Evolutionary conservation across 1,140 invertebrate genomes (phyloP).

Genomic region (Drosophila kikkawai): DNA sequence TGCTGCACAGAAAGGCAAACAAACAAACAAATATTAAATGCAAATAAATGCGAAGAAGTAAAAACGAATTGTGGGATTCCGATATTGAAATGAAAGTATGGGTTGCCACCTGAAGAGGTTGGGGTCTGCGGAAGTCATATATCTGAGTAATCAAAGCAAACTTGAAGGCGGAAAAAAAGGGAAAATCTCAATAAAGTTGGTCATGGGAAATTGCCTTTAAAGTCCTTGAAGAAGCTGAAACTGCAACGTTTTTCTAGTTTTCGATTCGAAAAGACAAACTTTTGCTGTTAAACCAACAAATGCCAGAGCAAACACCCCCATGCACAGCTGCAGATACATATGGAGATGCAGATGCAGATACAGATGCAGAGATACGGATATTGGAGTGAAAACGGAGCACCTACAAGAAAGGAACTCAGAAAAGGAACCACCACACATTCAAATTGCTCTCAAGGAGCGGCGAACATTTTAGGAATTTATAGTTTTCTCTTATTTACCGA

Average conservation of each 20-base stretch:
- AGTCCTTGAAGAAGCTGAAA: slow-evolving; percentile 55
- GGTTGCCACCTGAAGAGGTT: slow-evolving; percentile 23
- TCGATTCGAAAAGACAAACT: slow-evolving; percentile 80
- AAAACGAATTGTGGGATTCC: slow-evolving; percentile 48
- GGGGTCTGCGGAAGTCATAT: slow-evolving; percentile 17
- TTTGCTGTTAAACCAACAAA: slow-evolving; percentile 82
- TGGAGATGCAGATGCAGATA: slow-evolving; percentile 11
- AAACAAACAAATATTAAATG: slow-evolving; percentile 83
- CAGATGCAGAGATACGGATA: slow-evolving; percentile 21
- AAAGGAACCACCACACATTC: slow-evolving; percentile 56
- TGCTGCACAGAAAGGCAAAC: slow-evolving; percentile 31
- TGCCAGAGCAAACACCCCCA: slow-evolving; percentile 34
- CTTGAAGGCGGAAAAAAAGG: slow-evolving; percentile 22
- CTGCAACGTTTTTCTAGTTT: slow-evolving; percentile 79
- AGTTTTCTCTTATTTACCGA: slow-evolving; percentile 80
- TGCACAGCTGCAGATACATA: slow-evolving; percentile 27
- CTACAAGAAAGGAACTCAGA: slow-evolving; percentile 25
- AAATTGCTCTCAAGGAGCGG: slow-evolving; percentile 61
- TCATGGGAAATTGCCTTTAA: slow-evolving; percentile 60
- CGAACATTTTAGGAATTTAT: slow-evolving; percentile 72
- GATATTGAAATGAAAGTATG: slow-evolving; percentile 28
- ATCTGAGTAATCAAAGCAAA: slow-evolving; percentile 45
- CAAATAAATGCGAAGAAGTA: slow-evolving; percentile 73
- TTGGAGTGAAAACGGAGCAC: slow-evolving; percentile 21
- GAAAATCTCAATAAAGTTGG: slow-evolving; percentile 32